Percentiles rank a stretch among this genome's conserved stretches.
Conservation (phyloP, 2,113 vertebrate species). For the Gorsachius goisagi region DNA sequence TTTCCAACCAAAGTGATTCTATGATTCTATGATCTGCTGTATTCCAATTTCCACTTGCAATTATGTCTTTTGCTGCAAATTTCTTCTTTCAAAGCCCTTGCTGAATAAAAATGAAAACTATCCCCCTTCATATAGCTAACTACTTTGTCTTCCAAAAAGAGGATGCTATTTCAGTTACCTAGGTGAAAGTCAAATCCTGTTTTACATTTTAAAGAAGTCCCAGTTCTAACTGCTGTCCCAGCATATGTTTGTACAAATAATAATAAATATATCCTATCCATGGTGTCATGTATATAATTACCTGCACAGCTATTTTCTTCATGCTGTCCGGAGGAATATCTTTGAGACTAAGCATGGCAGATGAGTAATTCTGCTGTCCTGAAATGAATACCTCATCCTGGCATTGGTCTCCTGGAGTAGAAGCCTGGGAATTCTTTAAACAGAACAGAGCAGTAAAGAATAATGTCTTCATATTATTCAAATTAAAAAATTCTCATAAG, state of each 20-base stretch:
- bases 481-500: background rate
- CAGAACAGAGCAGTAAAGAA: constrained; percentile 10
- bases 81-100: too few species aligned
- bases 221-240: too few species aligned
- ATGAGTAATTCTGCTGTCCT: constrained; percentile 83
- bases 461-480: background rate
- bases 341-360: constrained; percentile 72
- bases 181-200: too few species aligned
- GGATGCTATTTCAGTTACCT: too few species aligned
- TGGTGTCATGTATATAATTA: background rate
- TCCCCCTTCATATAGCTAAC: too few species aligned
- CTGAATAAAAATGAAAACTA: too few species aligned
- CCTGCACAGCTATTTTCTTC: constrained; percentile 86
- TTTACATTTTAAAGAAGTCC: too few species aligned
- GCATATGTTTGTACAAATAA: background rate
- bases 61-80: too few species aligned
- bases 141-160: too few species aligned
- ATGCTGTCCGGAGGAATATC: constrained; percentile 79
- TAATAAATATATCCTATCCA: background rate
- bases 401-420: constrained; percentile 69
- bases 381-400: constrained; percentile 87
- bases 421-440: constrained; percentile 72
- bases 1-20: too few species aligned
- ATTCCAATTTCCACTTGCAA: too few species aligned
- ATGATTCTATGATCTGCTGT: too few species aligned